Evolutionary conservation across 2,888 invertebrate species (phyloP).

Genomic region (Tetrapedia diversipes): DNA sequence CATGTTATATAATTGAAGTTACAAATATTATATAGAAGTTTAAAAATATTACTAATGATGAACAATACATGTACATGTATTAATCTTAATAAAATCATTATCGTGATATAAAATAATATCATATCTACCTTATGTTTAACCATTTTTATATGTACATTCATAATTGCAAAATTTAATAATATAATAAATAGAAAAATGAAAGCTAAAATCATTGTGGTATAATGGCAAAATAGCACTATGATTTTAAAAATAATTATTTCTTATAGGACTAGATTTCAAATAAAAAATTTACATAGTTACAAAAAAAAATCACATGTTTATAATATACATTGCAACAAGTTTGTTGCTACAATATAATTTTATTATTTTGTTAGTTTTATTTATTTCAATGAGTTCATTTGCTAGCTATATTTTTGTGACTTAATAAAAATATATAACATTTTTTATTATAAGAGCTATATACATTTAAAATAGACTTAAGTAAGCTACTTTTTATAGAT

Average conservation of each 20-base stretch:
- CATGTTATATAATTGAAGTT: conserved; percentile 51
- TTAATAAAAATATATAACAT: not conserved
- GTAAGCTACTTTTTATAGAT: conserved; percentile 53
- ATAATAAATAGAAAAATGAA: not conserved
- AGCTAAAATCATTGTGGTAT: not conserved
- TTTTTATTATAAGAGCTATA: conserved; percentile 8
- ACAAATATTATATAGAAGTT: conserved; percentile 13
- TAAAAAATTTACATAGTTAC: not conserved
- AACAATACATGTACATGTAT: not conserved
- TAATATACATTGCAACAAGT: not conserved
- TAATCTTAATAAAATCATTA: not conserved
- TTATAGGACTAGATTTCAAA: not conserved
- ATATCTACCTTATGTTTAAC: not conserved
- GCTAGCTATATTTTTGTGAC: not conserved
- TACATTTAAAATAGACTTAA: conserved; percentile 35
- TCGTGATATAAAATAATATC: not conserved
- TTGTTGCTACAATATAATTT: not conserved
- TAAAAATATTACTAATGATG: not conserved
- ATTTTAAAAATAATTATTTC: not conserved
- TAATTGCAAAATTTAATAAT: not conserved
- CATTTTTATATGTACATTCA: not conserved
- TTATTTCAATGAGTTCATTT: not conserved
- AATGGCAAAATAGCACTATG: too few species aligned
- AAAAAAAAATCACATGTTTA: not conserved
- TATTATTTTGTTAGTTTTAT: not conserved